Percentiles rank a stretch among this genome's conserved stretches.
phyloP scores from a whole-genome alignment of 2,888 invertebrate species.

The Melikaiella ostensackeni region DNA sequence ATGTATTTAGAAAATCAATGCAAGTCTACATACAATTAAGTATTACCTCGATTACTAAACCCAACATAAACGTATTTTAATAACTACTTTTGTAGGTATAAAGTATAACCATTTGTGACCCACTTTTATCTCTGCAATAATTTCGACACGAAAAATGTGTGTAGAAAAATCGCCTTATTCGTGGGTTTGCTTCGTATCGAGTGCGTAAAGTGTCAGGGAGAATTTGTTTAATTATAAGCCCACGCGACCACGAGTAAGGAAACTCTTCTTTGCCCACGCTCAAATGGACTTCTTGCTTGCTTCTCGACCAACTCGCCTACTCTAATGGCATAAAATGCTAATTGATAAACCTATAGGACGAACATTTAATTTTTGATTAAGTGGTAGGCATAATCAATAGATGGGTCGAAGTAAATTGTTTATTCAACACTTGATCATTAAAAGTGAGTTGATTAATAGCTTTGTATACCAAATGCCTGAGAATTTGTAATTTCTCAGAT shows the following conservation, averaged over 20 bases:
- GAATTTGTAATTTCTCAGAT: background rate
- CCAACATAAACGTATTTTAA: background rate
- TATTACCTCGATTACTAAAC: too few species aligned
- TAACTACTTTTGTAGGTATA: background rate
- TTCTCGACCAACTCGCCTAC: conserved; percentile 55
- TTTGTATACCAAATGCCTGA: background rate
- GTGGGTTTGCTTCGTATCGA: conserved; percentile 13
- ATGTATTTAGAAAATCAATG: too few species aligned
- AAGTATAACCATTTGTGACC: background rate
- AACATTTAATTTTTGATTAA: conserved; percentile 59
- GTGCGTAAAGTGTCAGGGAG: conserved; percentile 53
- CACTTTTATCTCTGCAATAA: background rate
- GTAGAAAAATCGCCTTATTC: background rate
- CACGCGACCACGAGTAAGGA: conserved; percentile 51
- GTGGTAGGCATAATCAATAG: conserved; percentile 45
- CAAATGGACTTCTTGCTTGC: conserved; percentile 53
- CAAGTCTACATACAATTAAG: too few species aligned
- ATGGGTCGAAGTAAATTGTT: conserved; percentile 48
- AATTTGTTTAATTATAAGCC: conserved; percentile 58
- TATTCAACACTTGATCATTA: conserved; percentile 49
- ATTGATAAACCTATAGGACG: conserved; percentile 55
- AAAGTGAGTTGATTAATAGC: background rate
- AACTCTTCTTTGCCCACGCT: conserved; percentile 57
- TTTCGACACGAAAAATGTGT: background rate
- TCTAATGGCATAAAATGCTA: conserved; percentile 57